Base-by-base conservation (phyloP, 2,888 invertebrate genomes). In the Diachrysia chrysitis region DNA sequence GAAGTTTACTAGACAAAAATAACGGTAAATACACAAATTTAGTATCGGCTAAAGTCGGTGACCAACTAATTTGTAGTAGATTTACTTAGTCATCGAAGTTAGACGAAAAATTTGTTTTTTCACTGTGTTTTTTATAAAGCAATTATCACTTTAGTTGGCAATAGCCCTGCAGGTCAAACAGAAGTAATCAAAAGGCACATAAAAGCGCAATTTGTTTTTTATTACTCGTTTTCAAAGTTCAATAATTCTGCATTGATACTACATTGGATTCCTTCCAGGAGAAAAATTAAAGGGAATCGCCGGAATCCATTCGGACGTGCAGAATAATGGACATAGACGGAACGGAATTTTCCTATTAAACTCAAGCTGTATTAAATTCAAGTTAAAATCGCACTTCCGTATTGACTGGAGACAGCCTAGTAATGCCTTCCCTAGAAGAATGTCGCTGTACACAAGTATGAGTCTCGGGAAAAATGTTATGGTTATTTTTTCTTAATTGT, bases 331-430 rank as follows among this genome's bases (percentile, higher is more conserved):
- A 71, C 69, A 75, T 80, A 79, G 58, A 65, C 48, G 69, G 63
- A 32, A 75, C 12, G 75, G 81, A 80, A 79, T 86, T 81, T 84
- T 78, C 81, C 78, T 83, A 85, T 86, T 84, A 83, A 81, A 83
- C 81, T 82, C 69, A 73, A 82, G 80, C 80, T 79, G 81, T 82
- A 83, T 83, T 85, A 84, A 84, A 84, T 85, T 83, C 76, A 81
- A 81, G 73, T 74, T 63, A 73, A 55, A 63, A 17, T 60, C 42
- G 25, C 7, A 21, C 17, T 21, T 54, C 21, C n/a, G 57, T 72
- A 51, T 29, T 46, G 23, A 16, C 19, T 14, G 9, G 17, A n/a
- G 6, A 53, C 21, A 57, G 48, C 16, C 42, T 46, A 42, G 12
- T 17, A 35, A 4, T 25, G 6, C 25, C 25, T 16, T 1, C 21